Evolutionary conservation across 2,888 invertebrate genomes (phyloP).

Genomic region (Cantharis rustica): DNA sequence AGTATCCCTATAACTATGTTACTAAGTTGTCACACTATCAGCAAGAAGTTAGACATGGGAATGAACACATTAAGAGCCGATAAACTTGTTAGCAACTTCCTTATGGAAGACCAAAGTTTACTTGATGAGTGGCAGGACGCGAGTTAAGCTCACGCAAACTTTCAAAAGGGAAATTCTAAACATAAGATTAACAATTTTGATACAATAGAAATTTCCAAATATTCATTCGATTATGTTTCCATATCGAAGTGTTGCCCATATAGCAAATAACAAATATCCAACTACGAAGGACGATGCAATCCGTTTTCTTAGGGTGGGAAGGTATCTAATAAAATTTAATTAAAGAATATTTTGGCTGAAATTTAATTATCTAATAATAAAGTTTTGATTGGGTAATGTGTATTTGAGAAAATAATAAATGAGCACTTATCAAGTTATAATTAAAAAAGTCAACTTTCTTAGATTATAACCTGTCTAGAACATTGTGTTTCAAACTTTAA

Average conservation of each 20-base stretch:
- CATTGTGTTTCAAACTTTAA: neutral
- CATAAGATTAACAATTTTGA: slow-evolving; percentile 38
- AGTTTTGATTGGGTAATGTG: neutral
- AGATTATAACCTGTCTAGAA: neutral
- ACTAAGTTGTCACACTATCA: slow-evolving; percentile 15
- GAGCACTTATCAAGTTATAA: neutral
- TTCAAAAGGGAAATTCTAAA: slow-evolving; percentile 17
- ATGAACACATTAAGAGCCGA: slow-evolving; percentile 26
- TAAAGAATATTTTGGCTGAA: neutral
- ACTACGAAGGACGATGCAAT: neutral
- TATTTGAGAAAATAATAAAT: neutral
- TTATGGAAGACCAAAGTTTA: slow-evolving; percentile 15
- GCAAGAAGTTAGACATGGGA: slow-evolving; percentile 22
- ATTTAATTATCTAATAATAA: neutral
- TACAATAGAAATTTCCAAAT: slow-evolving; percentile 12
- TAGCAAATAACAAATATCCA: too few relatives aligned
- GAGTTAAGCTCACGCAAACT: slow-evolving; percentile 2
- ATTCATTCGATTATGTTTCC: neutral
- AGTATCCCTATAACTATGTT: slow-evolving; percentile 6
- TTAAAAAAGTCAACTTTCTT: neutral
- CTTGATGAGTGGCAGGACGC: slow-evolving; percentile 17
- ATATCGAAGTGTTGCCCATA: neutral
- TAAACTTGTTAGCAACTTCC: slow-evolving; percentile 28
- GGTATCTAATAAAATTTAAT: neutral
- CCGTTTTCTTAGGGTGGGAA: neutral